Base-by-base conservation (phyloP, 2,113 vertebrate genomes). In the Ammodytes dubius region DNA sequence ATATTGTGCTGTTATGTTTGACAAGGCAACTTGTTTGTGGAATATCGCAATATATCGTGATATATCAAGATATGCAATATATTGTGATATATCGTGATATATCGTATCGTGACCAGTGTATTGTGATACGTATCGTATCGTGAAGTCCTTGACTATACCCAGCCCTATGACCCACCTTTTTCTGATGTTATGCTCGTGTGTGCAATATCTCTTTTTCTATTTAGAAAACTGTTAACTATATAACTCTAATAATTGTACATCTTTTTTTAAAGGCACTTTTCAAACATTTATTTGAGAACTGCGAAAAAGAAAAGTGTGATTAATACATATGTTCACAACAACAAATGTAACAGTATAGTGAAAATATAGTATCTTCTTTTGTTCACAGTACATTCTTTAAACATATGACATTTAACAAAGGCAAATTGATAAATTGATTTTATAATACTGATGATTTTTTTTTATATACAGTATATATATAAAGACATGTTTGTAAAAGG, bases 361-460 rank as follows among this genome's bases (percentile, higher is more conserved):
- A 67, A 84, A 78, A 74, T 60, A 75, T 68, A 7, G 2, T 47
- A 42, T 52, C 11, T 53, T 27, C 65, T 64, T 27, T 74, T 66
- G 35, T 56, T 42, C 35, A 74, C n/a, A 65, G 40, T 71, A 60
- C 46, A 67, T 42, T 7, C 15, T 68, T 46, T 17, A 47, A 63
- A 70, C 27, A 56, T 13, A 9, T n/a, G 40, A 3, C 7, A 47
- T 66, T 10, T 11, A 65, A 71, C 42, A 63, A 46, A 37, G 19
- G 37, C 39, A 0, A 68, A 8, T 9, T 63, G 47, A 47, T 19
- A 8, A 45, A 8, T 9, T 63, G 47, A 47, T 19, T 6, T 39
- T 37, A 10, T 79, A 87, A 80, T 52, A 85, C 72, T 70, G 74
- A 6, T 9, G n/a, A 59, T 15, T 45, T 7, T 60, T 6, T 14